Conservation (phyloP, 2,797 vertebrate species). For the Falco rusticolus region DNA sequence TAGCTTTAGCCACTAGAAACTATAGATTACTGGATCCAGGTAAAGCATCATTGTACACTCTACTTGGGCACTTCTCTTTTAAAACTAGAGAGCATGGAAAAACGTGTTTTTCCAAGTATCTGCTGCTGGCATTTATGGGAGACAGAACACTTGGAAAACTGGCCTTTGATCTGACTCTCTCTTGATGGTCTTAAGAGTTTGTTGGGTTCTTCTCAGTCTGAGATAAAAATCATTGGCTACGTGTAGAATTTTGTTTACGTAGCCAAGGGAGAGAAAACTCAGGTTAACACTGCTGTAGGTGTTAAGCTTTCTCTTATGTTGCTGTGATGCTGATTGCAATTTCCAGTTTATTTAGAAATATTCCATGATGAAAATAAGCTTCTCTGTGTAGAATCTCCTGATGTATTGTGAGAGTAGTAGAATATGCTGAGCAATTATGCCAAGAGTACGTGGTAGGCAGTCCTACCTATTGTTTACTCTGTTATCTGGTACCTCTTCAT, state of each 20-base stretch:
- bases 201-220: neutral
- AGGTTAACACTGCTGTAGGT: neutral
- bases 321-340: neutral
- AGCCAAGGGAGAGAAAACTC: neutral
- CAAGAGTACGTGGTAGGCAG: neutral
- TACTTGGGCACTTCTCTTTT: neutral
- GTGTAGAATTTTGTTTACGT: neutral
- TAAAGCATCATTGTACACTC: neutral
- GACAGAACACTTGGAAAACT: neutral
- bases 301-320: neutral
- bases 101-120: neutral
- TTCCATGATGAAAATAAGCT: neutral
- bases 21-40: neutral
- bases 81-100: neutral
- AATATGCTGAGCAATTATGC: neutral
- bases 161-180: neutral
- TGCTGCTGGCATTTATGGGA: neutral
- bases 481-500: neutral
- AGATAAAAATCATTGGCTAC: neutral
- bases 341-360: neutral
- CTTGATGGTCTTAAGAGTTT: neutral
- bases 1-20: neutral
- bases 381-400: neutral
- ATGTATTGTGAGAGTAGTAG: neutral
- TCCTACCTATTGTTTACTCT: neutral